A percentile compares a stretch with the other conserved stretches of the same genome.
Evolutionary conservation across 2,888 invertebrate genomes (phyloP).

Genomic region (Mythimna impura): DNA sequence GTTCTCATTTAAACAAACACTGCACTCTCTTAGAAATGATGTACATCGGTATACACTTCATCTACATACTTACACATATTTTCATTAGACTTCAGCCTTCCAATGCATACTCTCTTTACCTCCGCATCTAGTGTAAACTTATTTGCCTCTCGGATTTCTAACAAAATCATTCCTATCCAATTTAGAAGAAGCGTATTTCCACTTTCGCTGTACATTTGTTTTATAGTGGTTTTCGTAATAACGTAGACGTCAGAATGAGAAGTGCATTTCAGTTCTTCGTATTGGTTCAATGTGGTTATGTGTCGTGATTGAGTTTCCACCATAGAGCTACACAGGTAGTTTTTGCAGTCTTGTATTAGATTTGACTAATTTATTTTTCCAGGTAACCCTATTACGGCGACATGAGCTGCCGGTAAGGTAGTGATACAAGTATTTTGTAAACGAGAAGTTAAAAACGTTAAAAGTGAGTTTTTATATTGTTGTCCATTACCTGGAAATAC

Average conservation of each 20-base stretch:
- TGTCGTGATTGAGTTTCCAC: slow-evolving; percentile 50
- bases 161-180: slow-evolving; percentile 53
- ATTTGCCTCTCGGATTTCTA: slow-evolving; percentile 47
- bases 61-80: not conserved
- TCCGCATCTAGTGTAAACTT: slow-evolving; percentile 40
- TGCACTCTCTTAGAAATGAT: not conserved
- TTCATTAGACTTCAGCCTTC: slow-evolving; percentile 8
- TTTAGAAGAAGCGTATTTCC: slow-evolving; percentile 52
- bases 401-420: not conserved
- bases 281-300: slow-evolving; percentile 65
- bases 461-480: not conserved
- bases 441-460: not conserved
- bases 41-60: not conserved
- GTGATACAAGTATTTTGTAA: not conserved
- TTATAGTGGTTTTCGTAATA: slow-evolving; percentile 59
- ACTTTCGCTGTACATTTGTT: slow-evolving; percentile 52
- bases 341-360: slow-evolving; percentile 33
- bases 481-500: not conserved
- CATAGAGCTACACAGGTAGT: slow-evolving; percentile 28
- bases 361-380: slow-evolving; percentile 39
- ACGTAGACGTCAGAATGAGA: slow-evolving; percentile 53
- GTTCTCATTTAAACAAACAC: not conserved
- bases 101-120: slow-evolving; percentile 10
- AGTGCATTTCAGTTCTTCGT: slow-evolving; percentile 63
- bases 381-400: not conserved